phyloP scores from a whole-genome alignment of 2,888 invertebrate genomes.

The Drosophila fulvimacula region DNA sequence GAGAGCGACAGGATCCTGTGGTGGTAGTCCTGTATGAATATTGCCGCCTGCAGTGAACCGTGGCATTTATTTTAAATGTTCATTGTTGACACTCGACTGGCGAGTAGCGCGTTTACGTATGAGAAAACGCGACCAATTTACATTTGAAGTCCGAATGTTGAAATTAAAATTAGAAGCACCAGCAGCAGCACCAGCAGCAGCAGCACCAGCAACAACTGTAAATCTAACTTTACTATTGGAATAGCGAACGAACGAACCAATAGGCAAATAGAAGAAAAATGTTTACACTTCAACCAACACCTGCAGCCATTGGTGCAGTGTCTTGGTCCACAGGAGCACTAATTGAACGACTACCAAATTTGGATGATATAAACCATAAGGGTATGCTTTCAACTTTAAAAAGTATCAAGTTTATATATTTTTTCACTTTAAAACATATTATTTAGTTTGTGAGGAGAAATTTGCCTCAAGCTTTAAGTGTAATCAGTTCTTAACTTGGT shows the following conservation, averaged over 20 bases:
- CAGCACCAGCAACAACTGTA: neutral
- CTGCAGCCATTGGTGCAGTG: constrained; percentile 91
- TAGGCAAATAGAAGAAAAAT: constrained; percentile 55
- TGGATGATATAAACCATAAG: constrained; percentile 94
- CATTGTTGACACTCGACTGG: constrained; percentile 17
- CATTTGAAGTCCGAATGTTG: neutral
- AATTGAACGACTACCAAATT: constrained; percentile 88
- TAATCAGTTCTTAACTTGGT: neutral
- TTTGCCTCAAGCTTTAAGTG: neutral
- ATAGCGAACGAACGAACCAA: constrained; percentile 4
- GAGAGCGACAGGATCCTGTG: constrained; percentile 22
- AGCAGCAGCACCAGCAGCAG: no score
- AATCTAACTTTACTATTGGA: neutral
- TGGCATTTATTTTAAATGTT: constrained; percentile 12
- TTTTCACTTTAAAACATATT: neutral
- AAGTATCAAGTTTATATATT: neutral
- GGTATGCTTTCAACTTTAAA: constrained; percentile 86
- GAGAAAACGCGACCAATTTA: neutral
- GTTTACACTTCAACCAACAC: constrained; percentile 91
- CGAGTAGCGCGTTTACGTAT: neutral
- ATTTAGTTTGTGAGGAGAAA: neutral
- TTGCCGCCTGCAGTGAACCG: constrained; percentile 43
- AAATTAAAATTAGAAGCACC: neutral
- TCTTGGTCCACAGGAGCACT: constrained; percentile 92
- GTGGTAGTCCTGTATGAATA: constrained; percentile 40